Base-by-base conservation (phyloP, 2,797 vertebrate genomes). In the Yasuhikotakia modesta region DNA sequence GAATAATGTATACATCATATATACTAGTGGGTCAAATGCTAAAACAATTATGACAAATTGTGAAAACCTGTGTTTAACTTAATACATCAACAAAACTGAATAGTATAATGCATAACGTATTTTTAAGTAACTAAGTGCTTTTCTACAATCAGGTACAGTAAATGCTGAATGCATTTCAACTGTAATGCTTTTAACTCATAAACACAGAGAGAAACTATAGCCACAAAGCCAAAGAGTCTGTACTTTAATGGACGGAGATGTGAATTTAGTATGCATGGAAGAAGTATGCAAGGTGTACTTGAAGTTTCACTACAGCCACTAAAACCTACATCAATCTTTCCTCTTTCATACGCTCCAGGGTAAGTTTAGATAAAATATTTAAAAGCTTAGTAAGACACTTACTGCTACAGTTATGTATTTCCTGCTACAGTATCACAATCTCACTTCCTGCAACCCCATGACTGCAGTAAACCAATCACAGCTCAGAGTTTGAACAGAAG, bases 391-490 rank as follows among this genome's bases (percentile, higher is more conserved):
- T 11, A 43, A 11, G 1, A 11, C 11, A 0, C 1, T 11, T 8
- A 55, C n/a, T 55, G 10, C 2, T 48, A 48, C 45, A n/a, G n/a
- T n/a, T n/a, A n/a, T n/a, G n/a, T n/a, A n/a, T n/a, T n/a, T n/a
- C n/a, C n/a, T n/a, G n/a, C n/a, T n/a, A n/a, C n/a, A 48, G 16
- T 48, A 48, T 48, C 46, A 8, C 12, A 7, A 35, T 46, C 50
- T 57, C 11, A 12, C 52, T 39, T 45, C 19, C 24, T 14, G 1
- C 2, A 6, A 70, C 39, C 21, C 6, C n/a, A 55, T 45, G 17
- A 70, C 48, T 60, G 77, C 76, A 74, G 72, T 52, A 53, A 69
- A 11, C 64, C 55, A 78, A 27, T 72, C 27, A 57, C 21, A 67
- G 57, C 17, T n/a, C 50, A n/a, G 39, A 50, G 32, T 39, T 55